Conservation (phyloP, 2,888 invertebrate genomes). For the Drosophila prostipennis region DNA sequence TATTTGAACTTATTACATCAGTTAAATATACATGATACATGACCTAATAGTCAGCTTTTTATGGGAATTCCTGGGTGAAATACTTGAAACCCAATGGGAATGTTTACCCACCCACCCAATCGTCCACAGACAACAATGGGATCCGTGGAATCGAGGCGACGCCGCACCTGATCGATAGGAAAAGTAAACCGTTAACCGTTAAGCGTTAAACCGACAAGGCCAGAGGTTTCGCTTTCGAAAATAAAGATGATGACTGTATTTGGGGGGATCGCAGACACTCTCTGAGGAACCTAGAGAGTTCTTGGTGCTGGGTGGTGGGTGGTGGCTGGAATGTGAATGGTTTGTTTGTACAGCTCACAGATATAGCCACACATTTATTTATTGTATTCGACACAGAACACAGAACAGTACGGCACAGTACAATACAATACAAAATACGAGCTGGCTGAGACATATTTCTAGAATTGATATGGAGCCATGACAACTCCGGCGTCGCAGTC, state of each 20-base stretch:
- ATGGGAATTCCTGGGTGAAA: neutral
- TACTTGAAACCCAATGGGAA: neutral
- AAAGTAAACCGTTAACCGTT: slow-evolving; percentile 5
- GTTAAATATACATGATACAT: too few species aligned
- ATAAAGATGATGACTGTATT: slow-evolving; percentile 36
- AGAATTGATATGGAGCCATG: slow-evolving; percentile 55
- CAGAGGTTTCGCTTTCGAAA: slow-evolving; percentile 5
- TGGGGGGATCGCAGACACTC: neutral
- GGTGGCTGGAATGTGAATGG: slow-evolving; percentile 4
- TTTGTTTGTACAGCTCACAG: slow-evolving; percentile 28
- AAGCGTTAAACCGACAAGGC: slow-evolving; percentile 19
- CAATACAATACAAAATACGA: slow-evolving; percentile 43
- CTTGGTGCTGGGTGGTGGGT: slow-evolving; percentile 2
- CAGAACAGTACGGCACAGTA: neutral
- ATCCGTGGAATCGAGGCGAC: neutral
- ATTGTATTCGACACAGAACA: slow-evolving; percentile 37
- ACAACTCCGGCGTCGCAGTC: slow-evolving; percentile 36
- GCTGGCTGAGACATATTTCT: slow-evolving; percentile 55
- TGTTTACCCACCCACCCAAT: neutral
- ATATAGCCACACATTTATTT: slow-evolving; percentile 17
- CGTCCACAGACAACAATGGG: slow-evolving; percentile 19
- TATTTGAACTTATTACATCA: too few species aligned
- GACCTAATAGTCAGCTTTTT: too few species aligned
- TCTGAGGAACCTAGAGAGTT: slow-evolving; percentile 3
- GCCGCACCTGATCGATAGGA: slow-evolving; percentile 14